Percentiles rank a stretch among this genome's conserved stretches.
Evolutionary conservation across 1,140 invertebrate species (phyloP).

Genomic region (Proales similis): DNA sequence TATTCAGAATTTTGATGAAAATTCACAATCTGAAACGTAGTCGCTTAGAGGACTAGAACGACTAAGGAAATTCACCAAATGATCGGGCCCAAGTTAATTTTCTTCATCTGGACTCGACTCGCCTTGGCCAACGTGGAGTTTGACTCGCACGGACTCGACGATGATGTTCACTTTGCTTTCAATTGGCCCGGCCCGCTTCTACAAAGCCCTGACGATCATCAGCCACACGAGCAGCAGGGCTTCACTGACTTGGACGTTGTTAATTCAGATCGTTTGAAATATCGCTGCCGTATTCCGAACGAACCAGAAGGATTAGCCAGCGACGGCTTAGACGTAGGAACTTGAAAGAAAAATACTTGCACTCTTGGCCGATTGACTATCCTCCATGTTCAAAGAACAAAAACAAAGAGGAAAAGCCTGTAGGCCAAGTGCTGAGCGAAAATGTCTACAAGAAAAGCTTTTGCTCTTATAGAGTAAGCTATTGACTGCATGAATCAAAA

Average conservation of each 20-base stretch:
- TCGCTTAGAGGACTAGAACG: no score
- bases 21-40: no score
- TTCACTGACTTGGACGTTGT: neutral
- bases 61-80: no score
- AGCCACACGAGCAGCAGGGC: slow-evolving; percentile 20
- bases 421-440: neutral
- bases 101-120: no score
- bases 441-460: slow-evolving; percentile 16
- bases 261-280: neutral
- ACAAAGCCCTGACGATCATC: slow-evolving; percentile 4
- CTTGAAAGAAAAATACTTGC: neutral
- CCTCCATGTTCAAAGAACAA: neutral
- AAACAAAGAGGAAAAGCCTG: neutral
- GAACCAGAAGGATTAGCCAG: neutral
- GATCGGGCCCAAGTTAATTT: no score
- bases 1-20: no score
- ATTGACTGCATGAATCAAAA: neutral
- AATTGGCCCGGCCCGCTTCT: neutral
- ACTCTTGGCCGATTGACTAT: neutral
- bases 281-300: neutral
- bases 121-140: no score
- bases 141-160: slow-evolving; percentile 26
- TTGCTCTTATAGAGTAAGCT: slow-evolving; percentile 30
- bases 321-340: neutral
- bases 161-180: slow-evolving; percentile 35